Conservation (phyloP, 2,113 vertebrate species). For the Bombycilla garrulus region DNA sequence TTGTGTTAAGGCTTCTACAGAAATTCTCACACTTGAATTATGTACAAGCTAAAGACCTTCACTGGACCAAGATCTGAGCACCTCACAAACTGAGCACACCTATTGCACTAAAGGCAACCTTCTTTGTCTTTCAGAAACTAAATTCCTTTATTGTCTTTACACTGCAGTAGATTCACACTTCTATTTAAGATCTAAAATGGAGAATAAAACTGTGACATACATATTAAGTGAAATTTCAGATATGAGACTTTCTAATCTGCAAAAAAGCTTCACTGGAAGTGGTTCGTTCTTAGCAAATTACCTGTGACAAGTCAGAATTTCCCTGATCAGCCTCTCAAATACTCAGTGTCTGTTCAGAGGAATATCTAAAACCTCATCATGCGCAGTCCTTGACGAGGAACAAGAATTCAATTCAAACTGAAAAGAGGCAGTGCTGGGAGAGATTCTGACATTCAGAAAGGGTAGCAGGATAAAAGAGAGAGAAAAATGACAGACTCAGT, state of each 20-base stretch:
- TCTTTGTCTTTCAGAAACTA: background rate
- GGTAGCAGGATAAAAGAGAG: slow-evolving; percentile 31
- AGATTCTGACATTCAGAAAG: slow-evolving; percentile 60
- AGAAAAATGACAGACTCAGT: slow-evolving; percentile 46
- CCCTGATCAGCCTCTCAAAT: slow-evolving; percentile 1
- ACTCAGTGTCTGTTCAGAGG: slow-evolving; percentile 14
- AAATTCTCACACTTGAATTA: background rate
- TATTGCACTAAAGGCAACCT: background rate
- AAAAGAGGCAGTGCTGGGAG: slow-evolving; percentile 3
- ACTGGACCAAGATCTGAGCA: background rate
- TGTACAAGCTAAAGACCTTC: background rate
- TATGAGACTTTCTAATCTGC: slow-evolving; percentile 7
- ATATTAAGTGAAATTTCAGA: slow-evolving; percentile 33
- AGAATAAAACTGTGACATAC: background rate
- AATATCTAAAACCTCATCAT: slow-evolving; percentile 2
- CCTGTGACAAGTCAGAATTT: slow-evolving; percentile 31
- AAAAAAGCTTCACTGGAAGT: background rate
- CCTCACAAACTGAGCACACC: background rate
- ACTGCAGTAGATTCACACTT: background rate
- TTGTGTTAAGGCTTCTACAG: background rate
- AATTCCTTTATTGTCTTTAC: background rate
- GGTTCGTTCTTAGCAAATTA: background rate
- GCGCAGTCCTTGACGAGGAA: slow-evolving; percentile 21
- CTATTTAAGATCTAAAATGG: background rate
- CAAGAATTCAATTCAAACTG: slow-evolving; percentile 60